Conservation (phyloP, 2,888 invertebrate species). For the Drosophila pegasa region DNA sequence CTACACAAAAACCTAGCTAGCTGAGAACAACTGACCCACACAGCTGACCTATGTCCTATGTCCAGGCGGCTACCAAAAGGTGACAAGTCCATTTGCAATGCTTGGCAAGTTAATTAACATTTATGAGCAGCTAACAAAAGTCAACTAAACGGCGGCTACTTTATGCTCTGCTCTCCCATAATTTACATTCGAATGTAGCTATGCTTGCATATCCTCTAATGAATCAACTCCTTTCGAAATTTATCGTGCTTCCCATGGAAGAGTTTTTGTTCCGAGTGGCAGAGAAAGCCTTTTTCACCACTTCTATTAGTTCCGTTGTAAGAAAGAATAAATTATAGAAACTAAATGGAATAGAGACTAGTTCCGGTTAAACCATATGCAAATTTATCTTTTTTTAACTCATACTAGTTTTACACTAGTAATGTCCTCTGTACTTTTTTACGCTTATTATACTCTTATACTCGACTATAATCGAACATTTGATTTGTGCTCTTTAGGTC, state of each 20-base stretch:
- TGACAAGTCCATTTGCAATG: constrained; percentile 63
- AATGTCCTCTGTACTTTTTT: too few species aligned
- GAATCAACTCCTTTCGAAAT: neutral
- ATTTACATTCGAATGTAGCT: constrained; percentile 32
- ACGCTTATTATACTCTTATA: too few species aligned
- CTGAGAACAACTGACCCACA: constrained; percentile 15
- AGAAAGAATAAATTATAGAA: too few species aligned
- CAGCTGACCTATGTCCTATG: constrained; percentile 15
- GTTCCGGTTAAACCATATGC: too few species aligned
- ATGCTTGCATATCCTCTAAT: neutral
- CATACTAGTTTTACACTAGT: too few species aligned
- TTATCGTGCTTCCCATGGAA: neutral
- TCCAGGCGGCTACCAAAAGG: neutral
- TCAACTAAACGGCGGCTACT: constrained; percentile 32
- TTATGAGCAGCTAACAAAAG: constrained; percentile 7
- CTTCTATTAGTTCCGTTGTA: too few species aligned
- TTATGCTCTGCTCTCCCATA: constrained; percentile 9
- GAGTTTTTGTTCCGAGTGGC: too few species aligned
- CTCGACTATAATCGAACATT: too few species aligned
- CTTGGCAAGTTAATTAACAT: constrained; percentile 54
- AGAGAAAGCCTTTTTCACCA: too few species aligned
- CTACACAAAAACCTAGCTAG: constrained; percentile 51
- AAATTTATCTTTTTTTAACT: too few species aligned
- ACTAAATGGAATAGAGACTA: too few species aligned
- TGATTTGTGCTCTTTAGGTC: too few species aligned